Conservation (phyloP, 2,888 invertebrate species). For the Synergus japonicus region DNA sequence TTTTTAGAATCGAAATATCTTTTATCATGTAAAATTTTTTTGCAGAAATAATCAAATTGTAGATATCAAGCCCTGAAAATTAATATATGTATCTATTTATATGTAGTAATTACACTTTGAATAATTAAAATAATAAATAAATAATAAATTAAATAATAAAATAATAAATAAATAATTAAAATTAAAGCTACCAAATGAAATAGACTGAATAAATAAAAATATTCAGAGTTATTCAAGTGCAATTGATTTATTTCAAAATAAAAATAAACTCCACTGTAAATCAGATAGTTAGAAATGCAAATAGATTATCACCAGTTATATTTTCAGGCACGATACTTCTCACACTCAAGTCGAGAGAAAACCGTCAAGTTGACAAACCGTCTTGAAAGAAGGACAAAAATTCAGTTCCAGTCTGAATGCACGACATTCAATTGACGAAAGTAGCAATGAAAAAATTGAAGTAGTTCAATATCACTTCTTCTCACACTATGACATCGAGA, state of each 20-base stretch:
- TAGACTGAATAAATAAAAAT: no score
- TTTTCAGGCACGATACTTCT: neutral
- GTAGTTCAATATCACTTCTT: constrained; percentile 22
- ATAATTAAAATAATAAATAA: no score
- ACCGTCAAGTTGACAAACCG: constrained; percentile 1
- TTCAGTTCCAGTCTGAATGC: constrained; percentile 16
- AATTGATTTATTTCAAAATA: neutral
- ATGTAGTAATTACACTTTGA: no score
- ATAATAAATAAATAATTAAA: no score
- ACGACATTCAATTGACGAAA: constrained; percentile 21
- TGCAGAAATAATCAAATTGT: no score
- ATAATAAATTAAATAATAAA: no score
- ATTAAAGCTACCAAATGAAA: no score
- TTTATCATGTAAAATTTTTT: no score
- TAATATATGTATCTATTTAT: no score
- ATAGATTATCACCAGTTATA: neutral
- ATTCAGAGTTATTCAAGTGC: no score
- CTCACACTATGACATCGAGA: constrained; percentile 62
- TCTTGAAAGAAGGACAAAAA: neutral
- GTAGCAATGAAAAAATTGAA: constrained; percentile 27
- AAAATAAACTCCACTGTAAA: neutral
- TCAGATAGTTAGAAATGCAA: neutral
- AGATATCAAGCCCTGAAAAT: no score
- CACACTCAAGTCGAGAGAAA: neutral
- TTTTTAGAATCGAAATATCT: no score